Evolutionary conservation across 2,888 invertebrate species (phyloP), one percentile per base, ranked within the genome.

Genomic region (Plebejus argus): DNA sequence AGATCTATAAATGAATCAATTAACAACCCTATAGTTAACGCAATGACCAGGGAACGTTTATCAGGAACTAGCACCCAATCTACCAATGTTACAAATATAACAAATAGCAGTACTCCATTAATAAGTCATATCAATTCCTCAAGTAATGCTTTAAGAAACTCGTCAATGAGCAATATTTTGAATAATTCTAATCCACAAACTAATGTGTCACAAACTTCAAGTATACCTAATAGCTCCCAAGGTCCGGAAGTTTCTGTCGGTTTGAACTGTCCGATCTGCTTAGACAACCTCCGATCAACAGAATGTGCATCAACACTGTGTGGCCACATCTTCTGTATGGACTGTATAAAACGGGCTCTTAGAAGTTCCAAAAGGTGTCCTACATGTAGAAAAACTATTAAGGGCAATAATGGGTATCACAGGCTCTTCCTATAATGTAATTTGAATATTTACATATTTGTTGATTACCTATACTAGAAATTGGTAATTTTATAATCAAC

Each of bases 261-360:
- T 7, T 71, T 71, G 39, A 87, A 87, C 53, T 90, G 90, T 76
- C 89, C 90, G 20, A 89, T 90, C 58, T 90, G 90, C 79, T 84
- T 89, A 83, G 89, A 89, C 1, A 83, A 78, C 74, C 80, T 89
- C 10, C 76, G 81, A n/a, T 82, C 78, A 18, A 83, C 80, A 70
- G 61, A 81, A 5, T 81, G 89, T 18, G 89, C 85, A 61, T 88
- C 89, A 39, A 90, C 90, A 23, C 82, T 86, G 70, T 90, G 90
- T 83, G 90, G 90, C 1, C 90, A 90, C 83, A 81, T 90, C 6
- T 90, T 90, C 79, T 90, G 90, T 80, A 83, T 88, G 82, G 78
- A 53, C 3, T 90, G 90, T 80, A 86, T 90, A 70, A 78, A 84
- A 81, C 79, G 80, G 70, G 83, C 89, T 28, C 70, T 88, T 28